A percentile compares a stretch with the other conserved stretches of the same genome.
Conservation (phyloP, 2,888 invertebrate species). For the Leptopilina myrica region DNA sequence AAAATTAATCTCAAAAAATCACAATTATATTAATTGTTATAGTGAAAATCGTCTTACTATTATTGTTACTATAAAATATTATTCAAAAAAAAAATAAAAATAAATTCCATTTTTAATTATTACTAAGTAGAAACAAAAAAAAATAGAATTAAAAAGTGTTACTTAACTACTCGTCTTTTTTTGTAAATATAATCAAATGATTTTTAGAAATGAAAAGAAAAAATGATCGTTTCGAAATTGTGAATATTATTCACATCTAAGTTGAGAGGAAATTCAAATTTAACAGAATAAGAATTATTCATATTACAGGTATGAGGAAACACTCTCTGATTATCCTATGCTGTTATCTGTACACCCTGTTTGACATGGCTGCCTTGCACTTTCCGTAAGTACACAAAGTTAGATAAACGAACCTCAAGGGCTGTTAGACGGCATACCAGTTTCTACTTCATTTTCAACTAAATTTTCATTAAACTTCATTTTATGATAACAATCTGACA, state of each 20-base stretch:
- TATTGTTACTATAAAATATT: no score
- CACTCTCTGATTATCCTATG: conserved; percentile 73
- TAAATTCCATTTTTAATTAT: no score
- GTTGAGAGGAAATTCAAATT: background rate
- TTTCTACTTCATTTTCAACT: background rate
- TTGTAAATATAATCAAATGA: no score
- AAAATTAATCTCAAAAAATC: no score
- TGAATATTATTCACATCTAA: background rate
- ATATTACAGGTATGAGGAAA: conserved; percentile 73
- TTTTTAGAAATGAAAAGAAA: background rate
- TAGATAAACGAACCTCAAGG: conserved; percentile 44
- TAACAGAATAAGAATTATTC: background rate
- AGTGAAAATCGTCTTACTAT: no score
- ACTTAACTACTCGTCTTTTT: no score
- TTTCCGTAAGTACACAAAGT: conserved; percentile 72
- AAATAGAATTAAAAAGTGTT: no score
- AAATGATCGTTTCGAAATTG: background rate
- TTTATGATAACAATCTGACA: background rate
- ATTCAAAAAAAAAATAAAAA: no score
- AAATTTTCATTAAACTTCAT: conserved; percentile 14
- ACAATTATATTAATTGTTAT: no score
- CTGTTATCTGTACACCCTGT: conserved; percentile 74
- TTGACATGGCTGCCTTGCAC: conserved; percentile 73
- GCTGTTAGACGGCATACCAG: conserved; percentile 12
- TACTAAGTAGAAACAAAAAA: no score